Evolutionary conservation across 35 echinoderm and acorn worm genomes (phyloP), one percentile per base, ranked within the genome.

Genomic region (Ophiothrix spiculata): DNA sequence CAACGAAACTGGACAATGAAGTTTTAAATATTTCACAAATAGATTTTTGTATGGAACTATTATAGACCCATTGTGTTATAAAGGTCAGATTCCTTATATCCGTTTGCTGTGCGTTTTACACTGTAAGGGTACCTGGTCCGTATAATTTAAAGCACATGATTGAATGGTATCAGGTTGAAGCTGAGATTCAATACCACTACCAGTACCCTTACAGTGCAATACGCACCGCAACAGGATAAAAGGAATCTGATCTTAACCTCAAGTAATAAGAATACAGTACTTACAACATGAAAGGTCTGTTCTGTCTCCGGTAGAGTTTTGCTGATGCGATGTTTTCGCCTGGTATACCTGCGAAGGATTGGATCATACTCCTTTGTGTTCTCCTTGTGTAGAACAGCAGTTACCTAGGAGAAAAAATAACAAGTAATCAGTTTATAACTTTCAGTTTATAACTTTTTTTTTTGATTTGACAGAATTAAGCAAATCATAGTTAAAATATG

Each of bases 241-340:
- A n/a, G n/a, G n/a, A n/a, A n/a, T n/a, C n/a, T n/a, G n/a, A n/a
- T n/a, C n/a, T 14, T 8, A 86, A 33, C 15, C 8, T 25, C 29
- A 10, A 35, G 29, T 85, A 63, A 75, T 1, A 85, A 37, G 12
- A 56, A 33, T 25, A 25, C 32, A 37, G 1, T 0, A 86, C 88
- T 90, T 80, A 90, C 88, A 60, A 90, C 28, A 16, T 90, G 64
- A 77, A 90, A 90, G 35, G 73, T 84, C 80, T 90, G 80, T 56
- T 84, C 80, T 35, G 74, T 76, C 10, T 90, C 88, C 21, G 74
- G 60, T 23, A 76, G 64, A 31, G 64, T 35, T 14, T 84, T 74
- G 13, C 40, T 39, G 39, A 39, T 83, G 37, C 81, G 88, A n/a
- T 69, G 60, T 37, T 84, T 84, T 39, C 49, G 39, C n/a, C 88